Base-by-base conservation (phyloP, 2,113 vertebrate species). In the Laterallus jamaicensis region DNA sequence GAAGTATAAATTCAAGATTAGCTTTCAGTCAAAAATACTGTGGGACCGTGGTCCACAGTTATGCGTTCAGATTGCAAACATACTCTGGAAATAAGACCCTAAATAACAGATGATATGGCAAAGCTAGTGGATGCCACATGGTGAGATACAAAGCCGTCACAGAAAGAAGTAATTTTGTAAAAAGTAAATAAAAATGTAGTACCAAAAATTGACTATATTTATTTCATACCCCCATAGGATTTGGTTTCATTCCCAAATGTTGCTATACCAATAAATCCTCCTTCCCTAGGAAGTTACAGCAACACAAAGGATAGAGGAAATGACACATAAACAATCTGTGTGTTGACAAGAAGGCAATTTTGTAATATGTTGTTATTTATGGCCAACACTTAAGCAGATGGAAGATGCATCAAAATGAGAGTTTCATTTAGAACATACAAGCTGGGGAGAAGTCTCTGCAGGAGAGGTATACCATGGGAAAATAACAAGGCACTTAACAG, bases 91-190 rank as follows among this genome's bases (percentile, higher is more conserved):
- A 95, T 85, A 88, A 93, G 94, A 94, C 89, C 94, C 75, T 95
- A 96, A 96, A 95, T 93, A 97, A 95, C 95, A 96, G 93, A 96
- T 73, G 93, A 95, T 93, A 95, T 88, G 89, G 87, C 84, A 95
- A 91, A 95, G 75, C 40, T 76, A 92, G 90, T 82, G 67, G 89
- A 35, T 95, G 87, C 95, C 95, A 96, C 95, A 95, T 95, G 94
- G 91, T 2, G n/a, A 96, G 90, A 91, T 87, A 82, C 78, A 85
- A 95, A 95, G 40, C 37, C 63, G 31, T 88, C 94, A 96, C 89
- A 63, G 89, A 93, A 95, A 82, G 92, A 84, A 52, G 67, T 91
- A 25, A 17, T 74, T 93, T 95, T 88, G 70, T 74, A 91, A 94
- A 90, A 94, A 92, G 82, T 88, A 93, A 91, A 85, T 73, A 95